Evolutionary conservation across 92 coral and sea anemone genomes (phyloP).

Genomic region (Actinostola sp.): DNA sequence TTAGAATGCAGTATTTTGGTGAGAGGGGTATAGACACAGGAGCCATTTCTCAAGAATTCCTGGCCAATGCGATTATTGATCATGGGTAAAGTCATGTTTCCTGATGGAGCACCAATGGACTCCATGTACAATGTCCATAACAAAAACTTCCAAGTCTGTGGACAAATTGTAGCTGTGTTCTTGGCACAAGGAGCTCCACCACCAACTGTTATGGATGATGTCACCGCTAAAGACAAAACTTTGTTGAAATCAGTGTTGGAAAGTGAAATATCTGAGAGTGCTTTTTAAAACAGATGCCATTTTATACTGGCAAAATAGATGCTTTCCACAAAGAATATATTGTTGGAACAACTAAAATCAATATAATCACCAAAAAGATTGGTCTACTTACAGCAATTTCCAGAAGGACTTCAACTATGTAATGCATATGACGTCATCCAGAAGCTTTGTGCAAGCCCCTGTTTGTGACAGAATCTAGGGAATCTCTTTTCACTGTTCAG

Average conservation of each 20-base stretch:
- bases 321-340: conserved; percentile 38
- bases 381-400: conserved; percentile 38
- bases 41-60: conserved; percentile 67
- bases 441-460: conserved; percentile 47
- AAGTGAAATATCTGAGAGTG: background rate
- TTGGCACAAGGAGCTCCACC: conserved; percentile 71
- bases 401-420: conserved; percentile 26
- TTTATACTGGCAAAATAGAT: conserved; percentile 56
- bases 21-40: conserved; percentile 70
- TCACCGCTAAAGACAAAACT: conserved; percentile 33
- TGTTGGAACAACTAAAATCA: conserved; percentile 40
- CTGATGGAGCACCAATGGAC: conserved; percentile 60
- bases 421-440: conserved; percentile 25
- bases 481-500: conserved; percentile 56
- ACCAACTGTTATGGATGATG: conserved; percentile 56
- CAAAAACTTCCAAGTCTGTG: conserved; percentile 65
- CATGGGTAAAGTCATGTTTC: conserved; percentile 54
- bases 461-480: conserved; percentile 29
- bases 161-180: conserved; percentile 65
- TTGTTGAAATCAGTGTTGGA: background rate
- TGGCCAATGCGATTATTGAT: conserved; percentile 42
- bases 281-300: conserved; percentile 10
- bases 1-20: conserved; percentile 59
- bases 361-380: conserved; percentile 42
- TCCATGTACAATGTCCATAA: conserved; percentile 62